Evolutionary conservation across 1,140 invertebrate genomes (phyloP), one percentile per base, ranked within the genome.

Genomic region (Drosophila bocqueti): DNA sequence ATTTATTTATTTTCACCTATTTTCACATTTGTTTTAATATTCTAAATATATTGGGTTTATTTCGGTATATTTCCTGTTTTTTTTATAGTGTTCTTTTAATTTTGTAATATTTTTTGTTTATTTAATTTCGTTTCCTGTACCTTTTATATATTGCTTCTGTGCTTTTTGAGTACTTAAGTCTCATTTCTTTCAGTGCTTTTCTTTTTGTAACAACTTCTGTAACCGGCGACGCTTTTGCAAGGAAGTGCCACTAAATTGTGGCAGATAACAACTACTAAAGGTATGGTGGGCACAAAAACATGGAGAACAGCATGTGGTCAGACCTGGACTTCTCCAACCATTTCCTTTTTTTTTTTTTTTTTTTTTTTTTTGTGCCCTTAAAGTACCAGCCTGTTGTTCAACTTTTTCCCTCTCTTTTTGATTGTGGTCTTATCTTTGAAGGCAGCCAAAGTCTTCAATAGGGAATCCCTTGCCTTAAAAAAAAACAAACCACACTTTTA

Each of bases 231-330:
- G 78, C 57, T 82, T 69, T 79, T 75, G 81, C 73, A 89, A 90
- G 85, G 85, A 89, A 89, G 85, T 89, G 85, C 81, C 85, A 90
- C 85, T 90, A 87, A 87, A 87, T 89, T 89, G 81, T 78, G 63
- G 84, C 81, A 89, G 84, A 89, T 90, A 89, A 89, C 80, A 83
- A 76, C 63, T 60, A 76, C 63, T 60, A 50, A 60, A 66, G 68
- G 31, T 40, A 64, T 15, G 63, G 47, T 9, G 24, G 45, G 21
- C 18, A 38, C 49, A 71, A 71, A 63, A 72, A 73, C 67, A 78
- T 65, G 63, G 60, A 62, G 36, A 76, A 63, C 84, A 83, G 80
- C 84, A 89, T 87, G 84, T 79, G 81, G 84, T 71, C 72, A 74
- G 55, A 73, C 62, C 72, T 49, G 65, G 50, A 50, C 18, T 67